Base-by-base conservation (phyloP, 2,888 invertebrate genomes). In the Dorcus hopei region DNA sequence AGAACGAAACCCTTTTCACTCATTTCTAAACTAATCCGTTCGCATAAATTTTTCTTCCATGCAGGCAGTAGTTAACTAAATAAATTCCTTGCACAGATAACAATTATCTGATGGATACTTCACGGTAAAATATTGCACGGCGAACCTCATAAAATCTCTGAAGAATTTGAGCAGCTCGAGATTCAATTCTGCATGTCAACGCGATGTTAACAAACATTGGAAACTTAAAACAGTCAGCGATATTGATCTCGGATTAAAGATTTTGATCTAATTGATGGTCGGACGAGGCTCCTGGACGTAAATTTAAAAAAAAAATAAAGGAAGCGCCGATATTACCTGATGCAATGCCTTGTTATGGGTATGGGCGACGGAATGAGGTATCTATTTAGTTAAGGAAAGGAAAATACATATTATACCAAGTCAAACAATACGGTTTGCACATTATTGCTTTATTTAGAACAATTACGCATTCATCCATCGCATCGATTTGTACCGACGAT, bases 141-240 rank as follows among this genome's bases (percentile, higher is more conserved):
- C 65, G 73, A 73, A 74, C 75, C 75, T 75, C 76, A 75, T 72
- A 77, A 76, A 74, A 76, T 5, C 14, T 19, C 14, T 11, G 11
- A n/a, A 23, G 51, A 14, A 14, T n/a, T 9, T 11, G 38, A 23
- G 26, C 19, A 19, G 16, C 9, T 48, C 49, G 49, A 54, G 38
- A 54, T 54, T 54, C 23, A 19, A n/a, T 38, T 54, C 54, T 26
- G 26, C 49, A 43, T 54, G 54, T 54, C 41, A 48, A 51, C 58
- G 59, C 55, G 26, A 62, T 68, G 69, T 69, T 69, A 70, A 72
- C 71, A 71, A 69, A 70, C 67, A 64, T 61, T 65, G 59, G 62
- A 50, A 50, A 65, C 61, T 61, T 59, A 64, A 65, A 63, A 68
- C 65, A 66, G 68, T 64, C 64, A 45, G 26, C 38, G 51, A 49